Evolutionary conservation across 2,888 invertebrate species (phyloP).

Genomic region (Muschampia plurimacula): DNA sequence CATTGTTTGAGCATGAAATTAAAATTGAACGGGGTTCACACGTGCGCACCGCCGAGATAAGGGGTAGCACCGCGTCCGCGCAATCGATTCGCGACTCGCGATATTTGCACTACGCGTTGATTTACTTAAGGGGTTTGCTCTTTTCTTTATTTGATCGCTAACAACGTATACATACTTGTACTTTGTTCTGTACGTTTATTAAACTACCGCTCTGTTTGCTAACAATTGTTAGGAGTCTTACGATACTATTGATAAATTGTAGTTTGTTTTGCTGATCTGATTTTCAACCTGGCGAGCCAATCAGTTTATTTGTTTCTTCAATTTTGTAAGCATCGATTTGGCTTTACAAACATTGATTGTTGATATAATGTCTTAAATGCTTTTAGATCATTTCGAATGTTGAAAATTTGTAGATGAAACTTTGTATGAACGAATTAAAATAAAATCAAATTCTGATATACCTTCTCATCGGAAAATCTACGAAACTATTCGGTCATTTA

Average conservation of each 20-base stretch:
- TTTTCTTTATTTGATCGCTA: constrained; percentile 75
- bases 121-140: constrained; percentile 79
- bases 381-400: background rate
- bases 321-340: background rate
- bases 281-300: constrained; percentile 18
- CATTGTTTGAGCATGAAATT: constrained; percentile 86
- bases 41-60: constrained; percentile 82
- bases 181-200: constrained; percentile 59
- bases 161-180: constrained; percentile 59
- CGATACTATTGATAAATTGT: constrained; percentile 24
- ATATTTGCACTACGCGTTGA: constrained; percentile 68
- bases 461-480: constrained; percentile 12
- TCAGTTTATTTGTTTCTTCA: constrained; percentile 12
- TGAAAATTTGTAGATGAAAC: background rate
- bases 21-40: constrained; percentile 85
- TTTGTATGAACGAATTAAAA: no score
- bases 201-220: constrained; percentile 53
- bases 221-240: constrained; percentile 50
- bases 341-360: background rate
- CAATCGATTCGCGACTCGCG: constrained; percentile 73
- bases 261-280: constrained; percentile 33
- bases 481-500: constrained; percentile 28
- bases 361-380: background rate
- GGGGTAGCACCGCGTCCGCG: constrained; percentile 70
- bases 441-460: no score